Base-by-base conservation (phyloP, 2,797 vertebrate genomes). In the Semaprochilodus insignis region DNA sequence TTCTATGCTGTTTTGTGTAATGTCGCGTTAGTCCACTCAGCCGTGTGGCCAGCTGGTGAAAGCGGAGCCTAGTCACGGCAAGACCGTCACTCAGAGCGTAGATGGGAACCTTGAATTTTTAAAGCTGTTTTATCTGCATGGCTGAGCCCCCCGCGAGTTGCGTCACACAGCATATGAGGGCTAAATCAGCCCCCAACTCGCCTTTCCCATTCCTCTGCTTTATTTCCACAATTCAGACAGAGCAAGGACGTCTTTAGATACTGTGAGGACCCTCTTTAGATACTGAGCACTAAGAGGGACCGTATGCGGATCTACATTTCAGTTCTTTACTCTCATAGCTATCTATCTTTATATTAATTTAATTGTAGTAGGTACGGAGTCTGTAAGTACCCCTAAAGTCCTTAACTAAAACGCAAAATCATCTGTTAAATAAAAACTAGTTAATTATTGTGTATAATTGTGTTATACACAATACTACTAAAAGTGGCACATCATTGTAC, bases 71-170 rank as follows among this genome's bases (percentile, higher is more conserved):
- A 21, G 71, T 25, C 80, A 59, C 88, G 88, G 83, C 86, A 78
- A 81, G 17, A 88, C 88, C 72, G 80, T 70, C 78, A 88, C 85
- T 85, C 88, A 88, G 85, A 87, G 86, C 81, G 83, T 91, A 93
- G 92, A 94, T 91, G 91, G 91, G 88, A 90, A 87, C 81, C 89
- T 93, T 95, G 83, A 93, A 94, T 95, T 94, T 94, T 95, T 95
- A 95, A 94, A 94, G 88, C 83, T 17, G 89, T 94, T 94, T 92
- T 77, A 79, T 93, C 87, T 85, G 88, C 93, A 74, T 91, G 92
- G 90, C 91, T 90, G 92, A 87, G 81, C 88, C 80, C 81, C 82
- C 17, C 55, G 34, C 54, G 44, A 78, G 81, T 92, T 92, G 91
- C 90, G 72, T 93, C 92, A 93, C 77, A 1, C 90, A 89, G 80